These are phyloP conservation scores for Chrysomallon squamiferum DNA, from an alignment of 1,140 invertebrate species.

Conservation along the genomic window DNA sequence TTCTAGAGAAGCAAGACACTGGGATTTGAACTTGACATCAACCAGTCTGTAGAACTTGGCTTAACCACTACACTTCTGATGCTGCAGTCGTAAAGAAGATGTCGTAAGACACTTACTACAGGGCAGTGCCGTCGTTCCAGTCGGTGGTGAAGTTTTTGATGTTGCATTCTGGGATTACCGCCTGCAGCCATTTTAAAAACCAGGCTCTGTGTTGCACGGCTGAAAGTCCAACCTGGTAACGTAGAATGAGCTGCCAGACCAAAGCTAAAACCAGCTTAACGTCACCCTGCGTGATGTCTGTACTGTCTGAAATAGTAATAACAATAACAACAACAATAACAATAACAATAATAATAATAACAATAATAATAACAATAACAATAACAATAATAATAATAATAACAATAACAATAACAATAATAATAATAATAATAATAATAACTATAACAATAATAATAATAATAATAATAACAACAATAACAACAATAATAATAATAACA, in stretches of 20 bases:
- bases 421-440: not conserved
- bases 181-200: conserved; percentile 94
- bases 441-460: conserved; percentile 1
- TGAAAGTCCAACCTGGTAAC: conserved; percentile 90
- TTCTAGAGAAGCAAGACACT: too few relatives aligned
- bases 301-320: conserved; percentile 80
- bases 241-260: conserved; percentile 95
- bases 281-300: conserved; percentile 96
- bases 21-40: too few relatives aligned
- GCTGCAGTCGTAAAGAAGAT: too few relatives aligned
- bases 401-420: not conserved
- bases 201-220: conserved; percentile 94
- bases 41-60: too few relatives aligned
- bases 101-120: conserved; percentile 62
- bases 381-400: too few relatives aligned
- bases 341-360: not conserved
- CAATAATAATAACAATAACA: not conserved
- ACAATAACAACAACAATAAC: not conserved
- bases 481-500: not conserved
- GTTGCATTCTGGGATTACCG: conserved; percentile 88
- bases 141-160: conserved; percentile 96
- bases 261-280: conserved; percentile 93
- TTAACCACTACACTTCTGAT: too few relatives aligned
- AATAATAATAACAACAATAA: not conserved
- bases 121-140: conserved; percentile 89